Evolutionary conservation across 2,888 invertebrate genomes (phyloP).

Genomic region (Psylliodes chrysocephalus): DNA sequence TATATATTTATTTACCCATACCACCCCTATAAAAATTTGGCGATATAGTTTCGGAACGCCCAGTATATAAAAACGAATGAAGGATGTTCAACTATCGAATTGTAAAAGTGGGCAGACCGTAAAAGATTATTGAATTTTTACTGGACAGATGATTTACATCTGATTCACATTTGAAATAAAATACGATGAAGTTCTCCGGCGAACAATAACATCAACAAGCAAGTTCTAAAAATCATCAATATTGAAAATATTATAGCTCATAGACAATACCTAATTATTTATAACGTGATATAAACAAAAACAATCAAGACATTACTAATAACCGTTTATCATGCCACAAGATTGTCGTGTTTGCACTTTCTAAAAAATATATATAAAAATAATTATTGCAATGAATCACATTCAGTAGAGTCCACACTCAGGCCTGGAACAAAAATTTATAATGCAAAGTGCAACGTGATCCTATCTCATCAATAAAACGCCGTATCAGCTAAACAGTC

Average conservation of each 20-base stretch:
- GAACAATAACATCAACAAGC: slow-evolving; percentile 6
- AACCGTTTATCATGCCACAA: slow-evolving; percentile 19
- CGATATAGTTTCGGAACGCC: no score
- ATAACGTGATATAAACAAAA: slow-evolving; percentile 25
- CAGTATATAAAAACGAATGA: no score
- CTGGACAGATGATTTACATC: no score
- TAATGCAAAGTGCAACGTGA: slow-evolving; percentile 37
- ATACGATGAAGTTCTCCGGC: not conserved
- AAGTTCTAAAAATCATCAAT: slow-evolving; percentile 15
- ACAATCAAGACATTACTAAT: slow-evolving; percentile 26
- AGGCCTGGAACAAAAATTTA: slow-evolving; percentile 21
- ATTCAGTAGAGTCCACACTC: not conserved
- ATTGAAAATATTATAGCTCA: slow-evolving; percentile 12
- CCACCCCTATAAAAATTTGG: no score
- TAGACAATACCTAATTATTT: slow-evolving; percentile 25
- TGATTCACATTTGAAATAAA: slow-evolving; percentile 8
- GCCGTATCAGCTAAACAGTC: slow-evolving; percentile 39
- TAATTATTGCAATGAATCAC: slow-evolving; percentile 13
- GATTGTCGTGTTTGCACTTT: slow-evolving; percentile 32
- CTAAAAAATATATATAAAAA: slow-evolving; percentile 14
- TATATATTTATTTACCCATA: no score
- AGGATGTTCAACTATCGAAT: no score
- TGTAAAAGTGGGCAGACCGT: no score
- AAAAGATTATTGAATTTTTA: no score
- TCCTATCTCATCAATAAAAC: slow-evolving; percentile 39